Base-by-base conservation (phyloP, 2,888 invertebrate genomes). In the Sycophila texana region DNA sequence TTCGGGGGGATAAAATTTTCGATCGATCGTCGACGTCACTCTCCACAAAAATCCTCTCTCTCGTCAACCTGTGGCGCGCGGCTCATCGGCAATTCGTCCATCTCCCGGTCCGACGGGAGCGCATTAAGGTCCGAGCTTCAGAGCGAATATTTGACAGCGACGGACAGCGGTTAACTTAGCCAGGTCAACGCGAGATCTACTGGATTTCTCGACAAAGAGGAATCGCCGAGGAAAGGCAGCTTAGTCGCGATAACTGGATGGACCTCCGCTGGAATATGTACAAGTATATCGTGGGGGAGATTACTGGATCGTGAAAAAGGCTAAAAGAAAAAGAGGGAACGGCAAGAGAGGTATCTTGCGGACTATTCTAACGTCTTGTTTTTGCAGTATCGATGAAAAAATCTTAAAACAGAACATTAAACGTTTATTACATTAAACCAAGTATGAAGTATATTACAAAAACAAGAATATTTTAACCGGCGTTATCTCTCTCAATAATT, bases 81-180 rank as follows among this genome's bases (percentile, higher is more conserved):
- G 2, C 39, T 18, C 47, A 51, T 47, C 47, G 10, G 72, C 68
- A 75, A 75, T 78, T 72, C 73, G 66, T 61, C 60, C 57, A 75
- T 72, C 67, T 49, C 30, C 51, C 49, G 30, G 53, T 75, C 49
- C 68, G 66, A 74, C 75, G 75, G 72, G 75, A 73, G 30, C 67
- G 58, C 68, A 78, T 72, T 78, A 78, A 26, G 68, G 53, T 65
- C 60, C 67, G 68, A 30, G 53, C 63, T 63, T 39, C 39, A 39
- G 18, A 72, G 61, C 74, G 66, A 77, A 74, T 77, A 78, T 78
- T 78, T 74, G 72, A 74, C 63, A 63, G 70, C 51, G 47, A 51
- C 55, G 55, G 60, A 39, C 72, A 58, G 39, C 51, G 16, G 61
- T 39, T 61, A 55, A 22, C 39, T 39, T 68, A 13, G 2, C 60